A percentile compares a stretch with the other conserved stretches of the same genome.
These are phyloP conservation scores for Ectobius pallidus DNA, from an alignment of 2,888 invertebrate species.

Conservation along the genomic window DNA sequence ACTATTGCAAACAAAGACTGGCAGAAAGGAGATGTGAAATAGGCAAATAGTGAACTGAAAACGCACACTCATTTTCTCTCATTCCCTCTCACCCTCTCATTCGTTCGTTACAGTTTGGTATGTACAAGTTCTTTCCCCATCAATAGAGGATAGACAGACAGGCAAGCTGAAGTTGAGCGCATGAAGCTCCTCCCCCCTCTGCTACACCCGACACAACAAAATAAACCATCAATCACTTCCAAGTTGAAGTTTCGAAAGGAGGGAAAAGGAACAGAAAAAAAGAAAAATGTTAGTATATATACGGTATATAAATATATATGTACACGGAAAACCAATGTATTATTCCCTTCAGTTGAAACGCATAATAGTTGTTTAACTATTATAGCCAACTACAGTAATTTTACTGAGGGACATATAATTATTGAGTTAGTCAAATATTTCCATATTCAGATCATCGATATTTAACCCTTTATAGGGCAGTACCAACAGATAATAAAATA, in stretches of 20 bases:
- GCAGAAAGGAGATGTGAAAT: not conserved
- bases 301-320: too few species aligned
- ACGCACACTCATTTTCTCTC: not conserved
- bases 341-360: too few species aligned
- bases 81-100: too few species aligned
- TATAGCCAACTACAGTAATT: too few species aligned
- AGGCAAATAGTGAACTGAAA: not conserved
- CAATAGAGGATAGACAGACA: conserved; percentile 22
- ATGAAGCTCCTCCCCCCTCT: not conserved
- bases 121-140: conserved; percentile 13
- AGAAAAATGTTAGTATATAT: conserved; percentile 23
- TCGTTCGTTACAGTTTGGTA: not conserved
- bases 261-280: conserved; percentile 36
- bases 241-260: conserved; percentile 43
- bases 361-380: too few species aligned
- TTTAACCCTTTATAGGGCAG: too few species aligned
- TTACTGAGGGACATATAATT: too few species aligned
- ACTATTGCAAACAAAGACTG: too few species aligned
- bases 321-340: conserved; percentile 39
- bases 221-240: conserved; percentile 57
- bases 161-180: conserved; percentile 4
- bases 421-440: too few species aligned
- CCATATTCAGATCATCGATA: too few species aligned
- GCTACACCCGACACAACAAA: conserved; percentile 54
- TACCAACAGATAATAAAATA: too few species aligned